Evolutionary conservation across 2,888 invertebrate species (phyloP), one percentile per base, ranked within the genome.

Genomic region (Petrophora chlorosata): DNA sequence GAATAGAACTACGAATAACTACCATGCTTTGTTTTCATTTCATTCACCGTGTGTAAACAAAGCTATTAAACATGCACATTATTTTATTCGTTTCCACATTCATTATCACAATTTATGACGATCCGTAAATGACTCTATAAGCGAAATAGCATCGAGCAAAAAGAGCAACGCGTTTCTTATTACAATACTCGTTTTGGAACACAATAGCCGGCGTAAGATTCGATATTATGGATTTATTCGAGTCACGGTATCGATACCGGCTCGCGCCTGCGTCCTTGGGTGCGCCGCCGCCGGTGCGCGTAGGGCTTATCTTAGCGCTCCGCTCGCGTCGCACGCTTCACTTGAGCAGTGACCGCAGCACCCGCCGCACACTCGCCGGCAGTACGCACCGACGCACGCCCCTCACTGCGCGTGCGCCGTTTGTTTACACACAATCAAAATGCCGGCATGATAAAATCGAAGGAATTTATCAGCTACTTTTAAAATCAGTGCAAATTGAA

Each of bases 301-400:
- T 54, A 64, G 61, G 76, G 81, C 85, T 87, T 87, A 87, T 87
- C 87, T 80, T 68, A 68, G 70, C 72, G 74, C 62, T 72, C 72
- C 7, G 9, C n/a, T 12, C 42, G 34, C 15, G 34, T 23, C 19
- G 16, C 73, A 72, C 71, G 74, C 67, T 63, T 76, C 83, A 86
- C 74, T 88, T 68, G 79, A 76, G 65, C 70, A 66, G 67, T 70
- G 78, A 67, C 65, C 69, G 73, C 66, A 65, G 22, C 32, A 19
- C 72, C 59, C 68, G 69, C 61, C 68, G 69, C 62, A 59, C 65
- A 39, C 57, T 55, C 59, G 26, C 53, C 44, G 43, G 51, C 60
- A 23, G 56, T 52, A 52, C 44, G 59, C 65, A 56, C 53, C 49
- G 63, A 59, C 70, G 65, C 66, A 59, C 70, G 65, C 66, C 25